phyloP scores from a whole-genome alignment of 2,797 vertebrate genomes.

The Martes flavigula region DNA sequence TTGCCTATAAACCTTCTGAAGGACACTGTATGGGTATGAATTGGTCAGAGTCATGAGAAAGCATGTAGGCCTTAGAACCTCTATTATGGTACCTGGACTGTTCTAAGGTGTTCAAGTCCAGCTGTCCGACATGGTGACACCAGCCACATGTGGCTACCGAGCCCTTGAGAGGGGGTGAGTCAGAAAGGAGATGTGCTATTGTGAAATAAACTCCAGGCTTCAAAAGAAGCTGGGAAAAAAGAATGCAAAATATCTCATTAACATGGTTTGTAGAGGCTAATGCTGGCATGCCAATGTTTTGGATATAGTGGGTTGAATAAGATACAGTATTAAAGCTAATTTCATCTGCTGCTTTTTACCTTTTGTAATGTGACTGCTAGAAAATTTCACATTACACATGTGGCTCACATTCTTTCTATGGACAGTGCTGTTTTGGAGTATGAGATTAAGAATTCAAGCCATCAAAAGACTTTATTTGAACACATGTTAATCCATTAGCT shows the following conservation, averaged over 20 bases:
- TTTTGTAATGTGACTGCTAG: neutral
- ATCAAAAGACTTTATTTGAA: constrained; percentile 49
- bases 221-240: neutral
- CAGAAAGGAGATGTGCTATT: fast-evolving
- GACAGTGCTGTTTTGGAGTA: neutral
- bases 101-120: neutral
- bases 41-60: neutral
- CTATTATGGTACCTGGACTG: neutral
- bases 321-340: neutral
- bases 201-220: neutral
- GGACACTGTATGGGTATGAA: neutral
- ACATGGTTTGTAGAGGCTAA: neutral
- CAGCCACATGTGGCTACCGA: neutral
- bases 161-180: neutral
- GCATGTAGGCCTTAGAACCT: neutral
- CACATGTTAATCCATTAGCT: constrained; percentile 45
- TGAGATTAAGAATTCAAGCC: neutral
- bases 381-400: neutral
- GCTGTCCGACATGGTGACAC: too few species aligned
- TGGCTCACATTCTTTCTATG: neutral
- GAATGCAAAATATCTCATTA: neutral
- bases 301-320: neutral
- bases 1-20: constrained; percentile 28
- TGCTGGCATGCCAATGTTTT: neutral
- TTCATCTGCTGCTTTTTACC: neutral